These are phyloP conservation scores for Pachypeltis micranthus DNA, from an alignment of 1,140 invertebrate genomes.

Conservation along the genomic window DNA sequence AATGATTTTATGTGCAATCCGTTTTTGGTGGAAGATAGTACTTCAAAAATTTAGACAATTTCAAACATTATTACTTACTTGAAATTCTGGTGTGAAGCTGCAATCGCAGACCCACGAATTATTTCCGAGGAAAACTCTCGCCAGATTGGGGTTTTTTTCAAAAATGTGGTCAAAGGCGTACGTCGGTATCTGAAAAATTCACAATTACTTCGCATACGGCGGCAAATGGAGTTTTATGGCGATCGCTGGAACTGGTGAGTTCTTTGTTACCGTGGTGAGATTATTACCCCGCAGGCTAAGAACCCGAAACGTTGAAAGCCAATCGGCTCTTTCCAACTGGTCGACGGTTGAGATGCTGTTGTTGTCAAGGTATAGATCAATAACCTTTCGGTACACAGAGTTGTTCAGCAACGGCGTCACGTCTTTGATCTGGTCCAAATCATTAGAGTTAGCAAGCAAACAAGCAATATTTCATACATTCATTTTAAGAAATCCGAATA, in stretches of 20 bases:
- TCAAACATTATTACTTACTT: slow-evolving; percentile 35
- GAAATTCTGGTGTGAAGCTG: slow-evolving; percentile 58
- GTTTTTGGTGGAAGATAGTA: not conserved
- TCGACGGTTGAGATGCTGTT: slow-evolving; percentile 57
- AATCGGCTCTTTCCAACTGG: slow-evolving; percentile 58
- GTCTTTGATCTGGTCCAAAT: slow-evolving; percentile 13
- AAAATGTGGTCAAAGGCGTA: slow-evolving; percentile 66
- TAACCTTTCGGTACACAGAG: slow-evolving; percentile 46
- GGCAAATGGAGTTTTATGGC: too few species aligned
- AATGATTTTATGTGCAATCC: too few species aligned
- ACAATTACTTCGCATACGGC: too few species aligned
- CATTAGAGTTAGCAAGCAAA: too few species aligned
- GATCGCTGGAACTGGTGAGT: too few species aligned
- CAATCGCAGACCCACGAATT: slow-evolving; percentile 77
- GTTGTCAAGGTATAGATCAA: slow-evolving; percentile 62
- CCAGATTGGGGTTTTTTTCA: slow-evolving; percentile 54
- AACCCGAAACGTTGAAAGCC: slow-evolving; percentile 60
- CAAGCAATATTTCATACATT: too few species aligned
- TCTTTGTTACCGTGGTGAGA: slow-evolving; percentile 50
- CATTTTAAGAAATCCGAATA: too few species aligned
- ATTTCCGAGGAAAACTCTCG: slow-evolving; percentile 49
- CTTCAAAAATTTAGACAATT: too few species aligned
- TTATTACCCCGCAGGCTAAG: slow-evolving; percentile 59
- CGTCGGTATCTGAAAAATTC: slow-evolving; percentile 49
- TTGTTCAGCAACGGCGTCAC: slow-evolving; percentile 43